Evolutionary conservation across 2,797 vertebrate genomes (phyloP).

Genomic region (Eulemur coronatus): DNA sequence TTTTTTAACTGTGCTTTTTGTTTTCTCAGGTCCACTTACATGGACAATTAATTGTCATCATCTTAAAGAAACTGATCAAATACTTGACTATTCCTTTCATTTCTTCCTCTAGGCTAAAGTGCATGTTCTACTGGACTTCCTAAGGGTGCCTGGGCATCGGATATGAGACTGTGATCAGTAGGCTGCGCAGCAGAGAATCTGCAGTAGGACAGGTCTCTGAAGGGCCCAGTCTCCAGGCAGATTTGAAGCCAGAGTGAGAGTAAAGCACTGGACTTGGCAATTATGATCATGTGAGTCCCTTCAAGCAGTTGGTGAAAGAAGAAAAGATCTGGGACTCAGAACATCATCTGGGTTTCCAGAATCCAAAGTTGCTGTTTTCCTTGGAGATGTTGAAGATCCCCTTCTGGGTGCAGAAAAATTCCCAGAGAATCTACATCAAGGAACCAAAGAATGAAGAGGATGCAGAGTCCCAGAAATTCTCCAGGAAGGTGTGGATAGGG

Average conservation of each 20-base stretch:
- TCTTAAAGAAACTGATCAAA: background rate
- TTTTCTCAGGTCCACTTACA: background rate
- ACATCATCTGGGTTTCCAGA: background rate
- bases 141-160: background rate
- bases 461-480: conserved; percentile 67
- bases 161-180: background rate
- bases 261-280: background rate
- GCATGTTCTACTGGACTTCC: background rate
- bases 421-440: background rate
- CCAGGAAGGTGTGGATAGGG: conserved; percentile 70
- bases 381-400: background rate
- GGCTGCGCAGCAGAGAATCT: background rate
- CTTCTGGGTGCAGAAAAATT: background rate
- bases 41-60: background rate
- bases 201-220: background rate
- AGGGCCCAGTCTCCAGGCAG: background rate
- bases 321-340: background rate
- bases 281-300: background rate
- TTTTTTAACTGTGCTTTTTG: background rate
- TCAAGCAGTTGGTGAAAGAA: background rate
- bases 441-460: conserved; percentile 67
- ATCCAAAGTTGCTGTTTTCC: background rate
- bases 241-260: background rate
- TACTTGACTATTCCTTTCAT: background rate
- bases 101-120: background rate